Percentiles rank a stretch among this genome's conserved stretches.
Evolutionary conservation across 2,888 invertebrate species (phyloP).

Genomic region (Thecocarcelia acutangulata): DNA sequence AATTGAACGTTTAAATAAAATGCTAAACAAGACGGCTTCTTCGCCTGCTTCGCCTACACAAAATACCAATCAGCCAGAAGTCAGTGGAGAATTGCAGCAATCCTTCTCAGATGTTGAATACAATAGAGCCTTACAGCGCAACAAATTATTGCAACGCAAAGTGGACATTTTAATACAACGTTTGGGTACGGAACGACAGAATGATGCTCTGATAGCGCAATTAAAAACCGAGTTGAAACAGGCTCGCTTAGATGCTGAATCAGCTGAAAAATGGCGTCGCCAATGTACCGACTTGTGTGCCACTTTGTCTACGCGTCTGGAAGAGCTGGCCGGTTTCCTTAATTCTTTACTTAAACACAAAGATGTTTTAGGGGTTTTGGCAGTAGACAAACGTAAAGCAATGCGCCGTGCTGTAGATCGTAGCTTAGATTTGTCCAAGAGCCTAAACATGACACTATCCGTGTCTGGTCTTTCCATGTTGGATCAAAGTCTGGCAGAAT

Average conservation of each 20-base stretch:
- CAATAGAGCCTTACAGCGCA: slow-evolving; percentile 76
- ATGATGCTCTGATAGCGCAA: slow-evolving; percentile 72
- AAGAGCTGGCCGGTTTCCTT: slow-evolving; percentile 85
- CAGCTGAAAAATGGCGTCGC: slow-evolving; percentile 78
- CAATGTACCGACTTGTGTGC: slow-evolving; percentile 79
- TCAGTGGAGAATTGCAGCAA: slow-evolving; percentile 74
- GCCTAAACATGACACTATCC: slow-evolving; percentile 81
- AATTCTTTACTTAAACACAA: slow-evolving; percentile 84
- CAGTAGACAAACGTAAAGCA: slow-evolving; percentile 82
- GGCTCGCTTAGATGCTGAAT: slow-evolving; percentile 76
- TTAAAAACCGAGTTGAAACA: slow-evolving; percentile 75
- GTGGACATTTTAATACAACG: slow-evolving; percentile 77
- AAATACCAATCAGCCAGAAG: slow-evolving; percentile 23
- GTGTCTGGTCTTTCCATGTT: slow-evolving; percentile 79
- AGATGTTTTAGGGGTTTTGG: slow-evolving; percentile 82
- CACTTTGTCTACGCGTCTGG: slow-evolving; percentile 83
- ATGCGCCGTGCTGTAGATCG: slow-evolving; percentile 83
- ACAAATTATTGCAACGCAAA: slow-evolving; percentile 78
- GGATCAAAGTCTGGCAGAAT: slow-evolving; percentile 82
- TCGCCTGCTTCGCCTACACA: slow-evolving; percentile 42
- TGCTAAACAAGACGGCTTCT: slow-evolving; percentile 71
- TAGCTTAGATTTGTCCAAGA: slow-evolving; percentile 83
- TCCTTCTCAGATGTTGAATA: slow-evolving; percentile 78
- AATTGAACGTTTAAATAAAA: slow-evolving; percentile 82
- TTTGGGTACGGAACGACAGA: slow-evolving; percentile 73